Percentiles rank a stretch among this genome's conserved stretches.
Conservation (phyloP, 2,888 invertebrate genomes). For the Ptilodon capucinus region DNA sequence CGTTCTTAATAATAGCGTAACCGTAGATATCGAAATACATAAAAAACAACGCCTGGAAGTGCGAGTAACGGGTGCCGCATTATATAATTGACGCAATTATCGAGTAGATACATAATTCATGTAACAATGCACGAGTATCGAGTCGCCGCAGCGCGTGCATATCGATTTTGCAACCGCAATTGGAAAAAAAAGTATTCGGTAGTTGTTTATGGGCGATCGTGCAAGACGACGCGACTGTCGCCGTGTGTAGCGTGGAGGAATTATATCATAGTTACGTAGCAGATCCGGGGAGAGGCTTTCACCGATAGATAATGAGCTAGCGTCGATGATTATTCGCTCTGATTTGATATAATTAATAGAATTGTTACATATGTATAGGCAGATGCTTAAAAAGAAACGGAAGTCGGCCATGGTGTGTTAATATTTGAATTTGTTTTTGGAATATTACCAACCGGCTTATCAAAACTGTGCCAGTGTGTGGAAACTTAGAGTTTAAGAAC, state of each 20-base stretch:
- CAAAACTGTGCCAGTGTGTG: too few species aligned
- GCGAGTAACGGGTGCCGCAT: conserved; percentile 26
- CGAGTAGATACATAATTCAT: conserved; percentile 22
- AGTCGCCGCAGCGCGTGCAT: conserved; percentile 28
- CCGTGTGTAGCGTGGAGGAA: conserved; percentile 8
- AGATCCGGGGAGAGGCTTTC: conserved; percentile 45
- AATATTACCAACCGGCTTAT: too few species aligned
- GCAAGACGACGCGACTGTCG: conserved; percentile 38
- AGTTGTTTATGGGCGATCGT: conserved; percentile 38
- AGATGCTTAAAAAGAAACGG: too few species aligned
- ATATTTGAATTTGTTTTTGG: too few species aligned
- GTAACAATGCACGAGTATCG: conserved; percentile 17
- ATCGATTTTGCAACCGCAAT: not conserved
- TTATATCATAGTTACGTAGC: conserved; percentile 33
- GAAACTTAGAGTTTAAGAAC: too few species aligned
- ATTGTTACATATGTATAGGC: not conserved
- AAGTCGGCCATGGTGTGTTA: too few species aligned
- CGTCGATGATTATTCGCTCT: not conserved
- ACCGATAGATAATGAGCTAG: conserved; percentile 14
- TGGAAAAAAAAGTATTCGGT: conserved; percentile 14
- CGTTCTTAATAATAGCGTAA: not conserved
- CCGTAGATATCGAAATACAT: not conserved
- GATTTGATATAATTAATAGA: not conserved
- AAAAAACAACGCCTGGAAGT: conserved; percentile 23
- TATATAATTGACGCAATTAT: conserved; percentile 47